Evolutionary conservation across 2,797 vertebrate species (phyloP).

Genomic region (Manis javanica): DNA sequence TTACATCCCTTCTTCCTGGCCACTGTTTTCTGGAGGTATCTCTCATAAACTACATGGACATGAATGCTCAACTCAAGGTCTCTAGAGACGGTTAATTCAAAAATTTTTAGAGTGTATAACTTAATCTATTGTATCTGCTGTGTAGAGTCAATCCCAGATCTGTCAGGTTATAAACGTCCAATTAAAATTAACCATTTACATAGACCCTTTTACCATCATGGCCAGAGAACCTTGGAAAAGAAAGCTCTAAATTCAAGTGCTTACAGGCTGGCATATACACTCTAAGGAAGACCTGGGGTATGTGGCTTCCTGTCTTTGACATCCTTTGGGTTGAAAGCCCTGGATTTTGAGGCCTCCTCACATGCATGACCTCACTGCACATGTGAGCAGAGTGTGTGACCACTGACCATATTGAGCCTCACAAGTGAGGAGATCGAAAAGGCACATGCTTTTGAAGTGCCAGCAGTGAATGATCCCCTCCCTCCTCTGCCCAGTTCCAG

Average conservation of each 20-base stretch:
- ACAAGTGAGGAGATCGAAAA: background rate
- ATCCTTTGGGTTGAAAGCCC: background rate
- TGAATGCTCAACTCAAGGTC: background rate
- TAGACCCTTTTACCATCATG: background rate
- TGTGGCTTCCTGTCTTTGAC: background rate
- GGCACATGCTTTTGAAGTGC: background rate
- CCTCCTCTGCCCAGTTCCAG: background rate
- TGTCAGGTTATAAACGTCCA: background rate
- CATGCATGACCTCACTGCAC: background rate
- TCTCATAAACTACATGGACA: background rate
- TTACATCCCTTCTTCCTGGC: background rate
- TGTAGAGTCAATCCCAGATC: background rate
- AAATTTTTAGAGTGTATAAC: background rate
- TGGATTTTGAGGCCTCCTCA: background rate
- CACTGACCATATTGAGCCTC: background rate
- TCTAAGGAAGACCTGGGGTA: background rate
- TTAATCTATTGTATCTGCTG: background rate
- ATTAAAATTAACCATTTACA: background rate
- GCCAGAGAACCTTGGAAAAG: background rate
- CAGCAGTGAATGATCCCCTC: background rate
- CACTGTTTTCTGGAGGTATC: background rate
- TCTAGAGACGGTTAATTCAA: background rate
- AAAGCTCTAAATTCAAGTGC: background rate
- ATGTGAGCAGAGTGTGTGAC: rapidly evolving
- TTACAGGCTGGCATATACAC: background rate